Evolutionary conservation across 1,140 invertebrate species (phyloP).

Genomic region (Nasonia giraulti): DNA sequence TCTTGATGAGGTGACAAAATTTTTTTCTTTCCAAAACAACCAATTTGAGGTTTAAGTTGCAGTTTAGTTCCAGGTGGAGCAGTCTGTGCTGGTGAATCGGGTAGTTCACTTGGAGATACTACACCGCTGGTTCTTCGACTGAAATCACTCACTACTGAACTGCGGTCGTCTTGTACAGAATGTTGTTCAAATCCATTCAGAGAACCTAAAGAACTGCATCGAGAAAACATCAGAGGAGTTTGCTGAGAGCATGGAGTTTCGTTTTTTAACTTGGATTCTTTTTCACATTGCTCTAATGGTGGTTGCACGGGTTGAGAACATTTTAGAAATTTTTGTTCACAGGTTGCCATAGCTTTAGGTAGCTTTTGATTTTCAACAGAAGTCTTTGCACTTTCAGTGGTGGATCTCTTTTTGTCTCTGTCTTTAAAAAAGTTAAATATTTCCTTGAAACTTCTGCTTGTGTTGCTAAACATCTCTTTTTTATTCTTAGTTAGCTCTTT

Average conservation of each 20-base stretch:
- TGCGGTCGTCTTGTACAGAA: slow-evolving; percentile 87
- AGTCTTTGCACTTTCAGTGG: slow-evolving; percentile 31
- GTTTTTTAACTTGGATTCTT: slow-evolving; percentile 35
- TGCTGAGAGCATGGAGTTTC: slow-evolving; percentile 76
- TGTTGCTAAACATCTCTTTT: slow-evolving; percentile 46
- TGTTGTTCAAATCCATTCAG: slow-evolving; percentile 89
- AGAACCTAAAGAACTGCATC: slow-evolving; percentile 92
- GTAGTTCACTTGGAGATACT: slow-evolving; percentile 94
- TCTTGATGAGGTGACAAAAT: background rate
- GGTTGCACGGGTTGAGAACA: background rate
- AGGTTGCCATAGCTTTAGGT: slow-evolving; percentile 21
- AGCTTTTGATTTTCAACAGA: slow-evolving; percentile 14
- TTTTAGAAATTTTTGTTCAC: slow-evolving; percentile 29
- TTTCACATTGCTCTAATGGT: slow-evolving; percentile 32
- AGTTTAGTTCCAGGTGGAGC: slow-evolving; percentile 79
- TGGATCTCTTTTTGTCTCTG: slow-evolving; percentile 45
- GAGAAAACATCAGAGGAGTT: slow-evolving; percentile 95
- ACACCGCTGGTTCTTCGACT: slow-evolving; percentile 92
- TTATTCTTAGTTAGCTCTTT: slow-evolving; percentile 41
- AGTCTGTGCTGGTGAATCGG: slow-evolving; percentile 93
- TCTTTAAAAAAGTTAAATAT: slow-evolving; percentile 52
- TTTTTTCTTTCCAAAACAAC: slow-evolving; percentile 48
- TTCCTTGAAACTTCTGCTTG: slow-evolving; percentile 48
- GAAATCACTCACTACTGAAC: slow-evolving; percentile 92
- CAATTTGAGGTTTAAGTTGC: slow-evolving; percentile 43